Percentiles rank a stretch among this genome's conserved stretches.
phyloP scores from a whole-genome alignment of 1,140 invertebrate species.

The Uloborus diversus region DNA sequence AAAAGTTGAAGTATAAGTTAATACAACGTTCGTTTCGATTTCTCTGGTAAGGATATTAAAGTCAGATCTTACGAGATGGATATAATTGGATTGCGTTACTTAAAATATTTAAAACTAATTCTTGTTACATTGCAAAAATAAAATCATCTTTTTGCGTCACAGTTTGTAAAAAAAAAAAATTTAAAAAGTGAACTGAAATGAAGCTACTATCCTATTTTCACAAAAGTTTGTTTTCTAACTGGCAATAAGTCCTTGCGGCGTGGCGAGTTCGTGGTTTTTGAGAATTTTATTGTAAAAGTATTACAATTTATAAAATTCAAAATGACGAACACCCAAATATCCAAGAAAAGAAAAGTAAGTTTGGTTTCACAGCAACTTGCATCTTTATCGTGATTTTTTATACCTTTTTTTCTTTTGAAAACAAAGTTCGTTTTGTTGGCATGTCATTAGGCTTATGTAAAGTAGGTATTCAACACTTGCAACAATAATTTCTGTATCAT shows the following conservation, averaged over 20 bases:
- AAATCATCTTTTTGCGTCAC: too few relatives aligned
- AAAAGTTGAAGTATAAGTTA: conserved; percentile 1
- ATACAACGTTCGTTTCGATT: too few relatives aligned
- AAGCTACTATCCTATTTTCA: neutral
- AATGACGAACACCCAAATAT: conserved; percentile 1
- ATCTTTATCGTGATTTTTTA: neutral
- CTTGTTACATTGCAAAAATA: too few relatives aligned
- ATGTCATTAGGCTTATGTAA: too few relatives aligned
- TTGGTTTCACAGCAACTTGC: too few relatives aligned
- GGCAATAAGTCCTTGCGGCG: neutral
- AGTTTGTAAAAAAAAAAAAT: too few relatives aligned
- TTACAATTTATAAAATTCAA: neutral
- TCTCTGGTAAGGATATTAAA: too few relatives aligned
- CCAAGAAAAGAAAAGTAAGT: conserved; percentile 33
- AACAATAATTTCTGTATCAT: neutral
- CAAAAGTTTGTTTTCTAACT: neutral
- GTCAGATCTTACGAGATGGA: too few relatives aligned
- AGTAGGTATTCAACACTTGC: neutral
- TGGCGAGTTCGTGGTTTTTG: neutral
- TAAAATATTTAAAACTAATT: too few relatives aligned
- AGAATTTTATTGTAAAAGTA: neutral
- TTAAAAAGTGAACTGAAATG: neutral
- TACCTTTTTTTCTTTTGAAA: neutral
- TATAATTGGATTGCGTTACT: too few relatives aligned
- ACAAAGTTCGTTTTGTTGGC: too few relatives aligned